Conservation (phyloP, 2,797 vertebrate species). For the Synaphobranchus kaupii region DNA sequence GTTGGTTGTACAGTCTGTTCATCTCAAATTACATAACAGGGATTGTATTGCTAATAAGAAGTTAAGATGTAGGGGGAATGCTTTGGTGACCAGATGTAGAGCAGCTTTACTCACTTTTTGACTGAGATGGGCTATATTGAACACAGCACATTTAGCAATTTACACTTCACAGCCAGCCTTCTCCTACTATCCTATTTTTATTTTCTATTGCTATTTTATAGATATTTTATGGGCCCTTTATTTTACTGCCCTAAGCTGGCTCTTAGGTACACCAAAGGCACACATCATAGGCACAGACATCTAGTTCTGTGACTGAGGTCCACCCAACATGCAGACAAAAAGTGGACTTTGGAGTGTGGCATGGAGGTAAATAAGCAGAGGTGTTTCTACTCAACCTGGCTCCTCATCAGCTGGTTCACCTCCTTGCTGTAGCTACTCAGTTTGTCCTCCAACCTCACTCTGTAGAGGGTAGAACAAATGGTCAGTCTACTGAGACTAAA, state of each 20-base stretch:
- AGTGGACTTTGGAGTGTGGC: neutral
- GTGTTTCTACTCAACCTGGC: constrained; percentile 50
- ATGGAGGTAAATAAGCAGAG: neutral
- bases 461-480: constrained; percentile 37
- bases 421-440: constrained; percentile 60
- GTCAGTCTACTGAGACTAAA: neutral
- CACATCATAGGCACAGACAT: no score
- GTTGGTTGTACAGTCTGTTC: neutral
- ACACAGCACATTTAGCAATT: neutral
- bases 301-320: neutral
- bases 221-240: neutral
- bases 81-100: neutral
- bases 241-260: neutral
- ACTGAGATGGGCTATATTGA: neutral
- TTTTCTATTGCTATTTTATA: neutral
- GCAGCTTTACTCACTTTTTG: neutral
- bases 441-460: constrained; percentile 57
- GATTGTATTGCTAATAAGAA: neutral
- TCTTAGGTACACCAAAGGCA: neutral
- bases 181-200: neutral
- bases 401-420: constrained; percentile 50
- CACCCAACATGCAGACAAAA: neutral
- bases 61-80: neutral
- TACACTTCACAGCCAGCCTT: neutral
- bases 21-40: neutral